Percentiles rank a stretch among this genome's conserved stretches.
phyloP scores from a whole-genome alignment of 2,113 vertebrate species.

The Hassar affinis region DNA sequence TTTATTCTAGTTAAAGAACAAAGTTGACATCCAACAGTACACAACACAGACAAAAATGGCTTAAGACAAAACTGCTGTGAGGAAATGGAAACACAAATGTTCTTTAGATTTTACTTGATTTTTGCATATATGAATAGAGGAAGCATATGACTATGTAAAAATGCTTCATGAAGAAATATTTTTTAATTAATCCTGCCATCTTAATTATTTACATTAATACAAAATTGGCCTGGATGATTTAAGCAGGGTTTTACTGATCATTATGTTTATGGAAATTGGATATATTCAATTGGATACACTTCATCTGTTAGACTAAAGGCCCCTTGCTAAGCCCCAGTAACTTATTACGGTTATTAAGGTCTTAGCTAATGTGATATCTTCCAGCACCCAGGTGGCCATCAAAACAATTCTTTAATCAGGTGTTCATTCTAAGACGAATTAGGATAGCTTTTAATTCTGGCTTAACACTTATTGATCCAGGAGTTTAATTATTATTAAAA shows the following conservation, averaged over 20 bases:
- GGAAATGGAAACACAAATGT: background rate
- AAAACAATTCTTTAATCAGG: conserved; percentile 76
- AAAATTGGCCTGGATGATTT: conserved; percentile 28
- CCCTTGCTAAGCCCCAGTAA: conserved; percentile 64
- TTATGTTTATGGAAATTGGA: conserved; percentile 58
- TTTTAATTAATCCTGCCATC: conserved; percentile 45
- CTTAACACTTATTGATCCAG: conserved; percentile 73
- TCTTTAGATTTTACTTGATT: background rate
- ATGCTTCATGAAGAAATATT: conserved; percentile 10
- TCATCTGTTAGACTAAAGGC: conserved; percentile 58
- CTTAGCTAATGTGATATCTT: conserved; percentile 71
- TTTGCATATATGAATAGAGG: background rate
- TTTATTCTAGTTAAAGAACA: background rate
- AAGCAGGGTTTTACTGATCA: conserved; percentile 37
- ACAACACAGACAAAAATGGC: background rate
- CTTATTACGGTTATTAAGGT: conserved; percentile 72
- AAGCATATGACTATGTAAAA: background rate
- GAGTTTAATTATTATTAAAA: conserved; percentile 99
- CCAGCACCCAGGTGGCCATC: conserved; percentile 69
- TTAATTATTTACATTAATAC: conserved; percentile 34
- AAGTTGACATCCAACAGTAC: background rate
- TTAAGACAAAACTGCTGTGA: background rate
- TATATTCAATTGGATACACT: conserved; percentile 53
- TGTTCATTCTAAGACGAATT: conserved; percentile 70
- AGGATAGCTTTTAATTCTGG: conserved; percentile 55